phyloP scores from a whole-genome alignment of 2,113 vertebrate species.

The Sapajus apella region DNA sequence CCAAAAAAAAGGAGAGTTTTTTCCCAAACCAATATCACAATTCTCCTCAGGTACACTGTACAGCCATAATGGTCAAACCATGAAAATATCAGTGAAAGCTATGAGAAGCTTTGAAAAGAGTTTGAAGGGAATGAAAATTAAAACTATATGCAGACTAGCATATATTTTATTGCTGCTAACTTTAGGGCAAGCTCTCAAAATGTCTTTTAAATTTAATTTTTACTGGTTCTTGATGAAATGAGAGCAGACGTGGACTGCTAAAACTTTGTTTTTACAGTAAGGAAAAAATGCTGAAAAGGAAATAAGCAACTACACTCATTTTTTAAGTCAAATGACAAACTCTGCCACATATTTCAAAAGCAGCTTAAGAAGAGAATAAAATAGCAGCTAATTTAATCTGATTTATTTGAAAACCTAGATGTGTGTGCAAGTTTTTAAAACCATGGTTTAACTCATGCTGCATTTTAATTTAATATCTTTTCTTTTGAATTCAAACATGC shows the following conservation, averaged over 20 bases:
- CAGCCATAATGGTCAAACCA: slow-evolving; percentile 6
- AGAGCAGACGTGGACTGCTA: slow-evolving; percentile 57
- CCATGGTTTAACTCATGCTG: not conserved
- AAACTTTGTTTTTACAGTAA: slow-evolving; percentile 48
- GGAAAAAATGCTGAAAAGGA: not conserved
- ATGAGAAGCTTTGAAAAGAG: not conserved
- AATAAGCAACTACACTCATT: slow-evolving; percentile 32
- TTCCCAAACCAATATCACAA: not conserved
- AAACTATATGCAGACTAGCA: not conserved
- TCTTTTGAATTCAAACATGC: slow-evolving; percentile 12
- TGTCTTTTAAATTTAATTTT: slow-evolving; percentile 40
- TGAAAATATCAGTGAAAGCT: not conserved
- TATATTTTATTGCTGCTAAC: not conserved
- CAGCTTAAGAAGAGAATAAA: slow-evolving; percentile 57
- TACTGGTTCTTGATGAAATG: slow-evolving; percentile 66
- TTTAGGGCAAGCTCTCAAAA: slow-evolving; percentile 42
- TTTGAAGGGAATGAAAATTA: slow-evolving; percentile 3
- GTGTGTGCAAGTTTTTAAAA: not conserved
- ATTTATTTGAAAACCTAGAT: slow-evolving; percentile 26
- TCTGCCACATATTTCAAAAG: not conserved
- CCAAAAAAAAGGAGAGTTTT: not conserved
- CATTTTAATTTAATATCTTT: not conserved
- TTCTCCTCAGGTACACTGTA: not conserved
- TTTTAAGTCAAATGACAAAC: slow-evolving; percentile 62
- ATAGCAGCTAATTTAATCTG: slow-evolving; percentile 41